These are phyloP conservation scores for Fundulus diaphanus DNA, from an alignment of 2,797 vertebrate species.

Conservation along the genomic window DNA sequence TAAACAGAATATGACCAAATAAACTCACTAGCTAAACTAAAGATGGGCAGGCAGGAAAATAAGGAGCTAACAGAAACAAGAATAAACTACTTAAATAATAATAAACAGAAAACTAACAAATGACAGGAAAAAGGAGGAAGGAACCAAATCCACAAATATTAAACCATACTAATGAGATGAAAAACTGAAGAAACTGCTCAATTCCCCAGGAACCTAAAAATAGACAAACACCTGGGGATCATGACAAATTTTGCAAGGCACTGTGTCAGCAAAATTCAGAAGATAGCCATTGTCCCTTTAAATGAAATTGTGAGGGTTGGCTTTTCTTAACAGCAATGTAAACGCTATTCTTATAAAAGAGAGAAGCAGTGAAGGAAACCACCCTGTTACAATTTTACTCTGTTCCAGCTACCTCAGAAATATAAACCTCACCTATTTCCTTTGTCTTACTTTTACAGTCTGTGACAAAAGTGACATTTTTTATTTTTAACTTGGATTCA, in stretches of 20 bases:
- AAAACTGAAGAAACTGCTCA: too few relatives aligned
- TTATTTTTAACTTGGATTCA: constrained; percentile 15
- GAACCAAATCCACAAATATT: too few relatives aligned
- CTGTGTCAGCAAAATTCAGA: neutral
- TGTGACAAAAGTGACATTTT: constrained; percentile 25
- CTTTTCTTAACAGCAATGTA: neutral
- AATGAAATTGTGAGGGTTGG: neutral
- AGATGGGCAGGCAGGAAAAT: too few relatives aligned
- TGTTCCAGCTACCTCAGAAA: constrained; percentile 19
- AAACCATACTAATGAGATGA: too few relatives aligned
- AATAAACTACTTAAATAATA: too few relatives aligned
- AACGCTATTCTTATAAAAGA: neutral
- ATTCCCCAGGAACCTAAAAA: too few relatives aligned
- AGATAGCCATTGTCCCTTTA: neutral
- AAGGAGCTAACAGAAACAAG: too few relatives aligned
- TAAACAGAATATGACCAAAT: too few relatives aligned
- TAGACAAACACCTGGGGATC: too few relatives aligned
- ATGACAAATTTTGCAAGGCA: neutral
- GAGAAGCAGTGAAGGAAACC: constrained; percentile 2
- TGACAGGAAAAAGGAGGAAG: too few relatives aligned
- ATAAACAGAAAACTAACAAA: too few relatives aligned
- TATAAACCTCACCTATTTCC: constrained; percentile 21
- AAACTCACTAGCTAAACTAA: too few relatives aligned
- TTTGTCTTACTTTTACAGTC: constrained; percentile 35
- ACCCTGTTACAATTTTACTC: constrained; percentile 19